These are phyloP conservation scores for Macroramphosus scolopax DNA, from an alignment of 2,797 vertebrate species.

Conservation along the genomic window DNA sequence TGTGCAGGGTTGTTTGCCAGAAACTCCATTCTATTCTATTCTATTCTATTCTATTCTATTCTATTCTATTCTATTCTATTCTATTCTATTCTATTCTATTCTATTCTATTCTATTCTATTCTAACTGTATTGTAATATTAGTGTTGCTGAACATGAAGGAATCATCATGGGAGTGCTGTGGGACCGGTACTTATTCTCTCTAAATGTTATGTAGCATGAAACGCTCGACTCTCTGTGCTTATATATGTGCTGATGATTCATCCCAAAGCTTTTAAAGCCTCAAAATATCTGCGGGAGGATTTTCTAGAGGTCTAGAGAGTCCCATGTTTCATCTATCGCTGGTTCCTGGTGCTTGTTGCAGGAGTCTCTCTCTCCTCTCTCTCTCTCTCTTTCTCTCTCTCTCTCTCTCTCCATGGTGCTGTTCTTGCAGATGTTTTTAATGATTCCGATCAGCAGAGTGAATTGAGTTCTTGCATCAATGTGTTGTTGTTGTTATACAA, in stretches of 20 bases:
- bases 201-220: constrained; percentile 1
- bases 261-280: constrained; percentile 17
- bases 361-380: no score
- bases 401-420: constrained; percentile 61
- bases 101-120: no score
- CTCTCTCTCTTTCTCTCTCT: no score
- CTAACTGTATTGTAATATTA: constrained; percentile 1
- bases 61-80: no score
- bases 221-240: background rate
- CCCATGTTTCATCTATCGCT: constrained; percentile 3
- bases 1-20: constrained; percentile 54
- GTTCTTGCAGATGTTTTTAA: constrained; percentile 27
- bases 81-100: no score
- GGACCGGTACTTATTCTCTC: background rate
- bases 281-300: background rate
- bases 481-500: no score
- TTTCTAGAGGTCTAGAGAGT: constrained; percentile 5
- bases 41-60: no score
- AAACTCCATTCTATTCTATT: constrained; percentile 17
- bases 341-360: constrained; percentile 17
- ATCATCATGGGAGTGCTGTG: background rate
- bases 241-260: constrained; percentile 3
- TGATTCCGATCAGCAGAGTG: background rate
- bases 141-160: constrained; percentile 1
- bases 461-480: constrained; percentile 21